Evolutionary conservation across 2,797 vertebrate genomes (phyloP).

Genomic region (Periophthalmus magnuspinnatus): DNA sequence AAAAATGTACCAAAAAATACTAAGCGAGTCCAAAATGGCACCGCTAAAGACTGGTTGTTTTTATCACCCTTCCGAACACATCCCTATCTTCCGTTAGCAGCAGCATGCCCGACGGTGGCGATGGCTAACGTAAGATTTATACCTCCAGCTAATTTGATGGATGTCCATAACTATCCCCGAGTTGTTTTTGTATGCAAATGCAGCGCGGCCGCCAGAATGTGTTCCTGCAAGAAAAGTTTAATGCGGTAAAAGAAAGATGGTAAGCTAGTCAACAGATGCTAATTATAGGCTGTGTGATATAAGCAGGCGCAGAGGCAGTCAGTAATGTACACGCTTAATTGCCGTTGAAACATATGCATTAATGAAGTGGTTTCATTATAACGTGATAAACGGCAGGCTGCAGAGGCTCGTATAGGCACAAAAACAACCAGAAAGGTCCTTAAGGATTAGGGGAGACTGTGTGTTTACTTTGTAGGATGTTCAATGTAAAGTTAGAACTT

Average conservation of each 20-base stretch:
- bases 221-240: conserved; percentile 19
- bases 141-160: conserved; percentile 61
- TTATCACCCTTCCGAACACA: conserved; percentile 49
- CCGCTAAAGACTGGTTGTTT: conserved; percentile 32
- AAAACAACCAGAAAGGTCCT: not conserved
- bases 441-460: not conserved
- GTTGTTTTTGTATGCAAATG: conserved; percentile 51
- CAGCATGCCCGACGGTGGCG: conserved; percentile 14
- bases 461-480: not conserved
- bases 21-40: conserved; percentile 27
- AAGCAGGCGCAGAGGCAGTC: not conserved
- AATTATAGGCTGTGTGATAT: not conserved
- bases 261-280: conserved; percentile 6
- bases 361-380: conserved; percentile 25
- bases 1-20: conserved; percentile 14
- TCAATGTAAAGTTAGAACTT: not conserved
- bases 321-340: conserved; percentile 23
- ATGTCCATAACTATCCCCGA: conserved; percentile 41
- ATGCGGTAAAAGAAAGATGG: not conserved
- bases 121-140: conserved; percentile 55
- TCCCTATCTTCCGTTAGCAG: conserved; percentile 58
- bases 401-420: not conserved
- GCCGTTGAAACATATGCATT: conserved; percentile 20
- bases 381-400: conserved; percentile 3
- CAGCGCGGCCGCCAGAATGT: conserved; percentile 38